A percentile compares a stretch with the other conserved stretches of the same genome.
phyloP scores from a whole-genome alignment of 2,113 vertebrate species.

The Seriola quinqueradiata region DNA sequence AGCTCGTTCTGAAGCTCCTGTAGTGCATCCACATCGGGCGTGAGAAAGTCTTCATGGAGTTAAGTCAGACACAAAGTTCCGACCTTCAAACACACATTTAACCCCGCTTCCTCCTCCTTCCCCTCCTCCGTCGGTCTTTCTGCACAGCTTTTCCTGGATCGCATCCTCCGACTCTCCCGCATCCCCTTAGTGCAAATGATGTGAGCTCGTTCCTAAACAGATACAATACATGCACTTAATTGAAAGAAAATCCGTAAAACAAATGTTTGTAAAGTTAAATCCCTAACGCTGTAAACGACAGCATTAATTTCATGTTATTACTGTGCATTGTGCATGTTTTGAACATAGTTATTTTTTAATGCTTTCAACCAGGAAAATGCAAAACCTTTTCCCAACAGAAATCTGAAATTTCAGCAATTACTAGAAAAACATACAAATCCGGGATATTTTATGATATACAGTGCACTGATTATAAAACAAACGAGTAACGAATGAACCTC shows the following conservation, averaged over 20 bases:
- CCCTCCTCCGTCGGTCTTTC: slow-evolving; percentile 1
- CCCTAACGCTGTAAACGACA: not conserved
- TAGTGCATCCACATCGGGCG: slow-evolving; percentile 33
- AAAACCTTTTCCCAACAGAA: no score
- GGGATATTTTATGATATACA: no score
- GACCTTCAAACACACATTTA: slow-evolving; percentile 1
- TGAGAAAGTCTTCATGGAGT: slow-evolving; percentile 24
- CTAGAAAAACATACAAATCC: no score
- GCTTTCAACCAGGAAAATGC: no score
- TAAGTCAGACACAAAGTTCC: slow-evolving; percentile 5
- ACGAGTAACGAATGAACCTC: no score
- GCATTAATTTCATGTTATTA: not conserved
- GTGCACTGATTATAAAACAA: no score
- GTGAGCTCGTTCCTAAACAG: slow-evolving; percentile 53
- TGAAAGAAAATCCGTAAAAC: not conserved
- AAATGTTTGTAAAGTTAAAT: not conserved
- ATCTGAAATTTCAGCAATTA: no score
- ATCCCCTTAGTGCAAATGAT: slow-evolving; percentile 66
- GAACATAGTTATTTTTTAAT: no score
- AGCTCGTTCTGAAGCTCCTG: slow-evolving; percentile 18
- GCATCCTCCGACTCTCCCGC: slow-evolving; percentile 35
- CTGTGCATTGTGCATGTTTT: no score
- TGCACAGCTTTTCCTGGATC: slow-evolving; percentile 22
- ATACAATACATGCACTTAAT: not conserved
- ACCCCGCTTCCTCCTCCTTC: slow-evolving; percentile 9